Base-by-base conservation (phyloP, 2,888 invertebrate species). In the Pemphredon lugubris region DNA sequence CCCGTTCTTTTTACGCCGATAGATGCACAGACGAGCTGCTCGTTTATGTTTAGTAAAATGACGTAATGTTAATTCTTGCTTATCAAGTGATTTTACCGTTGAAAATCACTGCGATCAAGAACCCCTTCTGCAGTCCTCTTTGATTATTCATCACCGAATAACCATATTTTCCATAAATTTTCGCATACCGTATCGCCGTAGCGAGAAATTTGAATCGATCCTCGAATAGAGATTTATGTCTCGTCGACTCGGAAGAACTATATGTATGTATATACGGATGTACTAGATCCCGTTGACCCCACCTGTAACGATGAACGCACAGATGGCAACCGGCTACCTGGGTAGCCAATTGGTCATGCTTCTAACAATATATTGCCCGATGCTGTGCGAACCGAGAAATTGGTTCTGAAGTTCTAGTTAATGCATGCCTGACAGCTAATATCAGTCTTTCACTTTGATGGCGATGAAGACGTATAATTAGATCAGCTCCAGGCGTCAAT, bases 151-250 rank as follows among this genome's bases (percentile, higher is more conserved):
- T n/a, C n/a, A n/a, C n/a, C n/a, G n/a, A n/a, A n/a, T n/a, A n/a
- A n/a, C n/a, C n/a, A 34, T n/a, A 34, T 34, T 34, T 34, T 34
- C 34, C 34, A 34, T 1, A 7, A 4, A 1, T 9, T 34, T n/a
- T n/a, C 34, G 30, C n/a, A n/a, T n/a, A n/a, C n/a, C n/a, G 13
- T 32, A 14, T 55, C 47, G 55, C n/a, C n/a, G 16, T 20, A 14
- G 39, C 34, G 16, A n/a, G 45, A 50, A 45, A 16, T 48, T 53
- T 47, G 21, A 37, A 37, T 57, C 51, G 30, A 50, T 44, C n/a
- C 48, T 58, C 20, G 45, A 50, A 45, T 23, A 16, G 32, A 20
- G 42, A 71, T 70, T 70, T 70, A 64, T 59, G 20, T 21, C 37
- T 48, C 45, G 2, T 37, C 45, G 42, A n/a, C 34, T 7, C 5